Percentiles rank a stretch among this genome's conserved stretches.
Evolutionary conservation across 2,113 vertebrate genomes (phyloP).

Genomic region (Phoxinus phoxinus): DNA sequence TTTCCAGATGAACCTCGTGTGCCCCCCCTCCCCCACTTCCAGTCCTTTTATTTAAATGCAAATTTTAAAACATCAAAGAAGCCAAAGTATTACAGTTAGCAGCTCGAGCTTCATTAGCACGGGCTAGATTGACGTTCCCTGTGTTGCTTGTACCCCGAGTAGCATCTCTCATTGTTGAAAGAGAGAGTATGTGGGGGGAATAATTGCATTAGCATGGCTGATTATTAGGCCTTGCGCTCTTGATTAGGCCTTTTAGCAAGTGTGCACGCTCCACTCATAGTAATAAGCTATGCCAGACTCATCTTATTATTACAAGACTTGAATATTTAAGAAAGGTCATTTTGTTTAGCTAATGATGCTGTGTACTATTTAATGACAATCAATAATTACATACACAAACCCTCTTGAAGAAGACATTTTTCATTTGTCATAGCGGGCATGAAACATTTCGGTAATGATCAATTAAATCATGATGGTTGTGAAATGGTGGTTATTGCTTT

Average conservation of each 20-base stretch:
- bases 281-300: conserved; percentile 34
- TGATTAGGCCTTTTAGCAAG: conserved; percentile 65
- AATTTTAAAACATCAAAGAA: conserved; percentile 40
- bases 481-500: conserved; percentile 4
- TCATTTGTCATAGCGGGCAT: conserved; percentile 8
- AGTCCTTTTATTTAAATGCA: conserved; percentile 41
- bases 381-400: conserved; percentile 33
- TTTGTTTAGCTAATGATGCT: conserved; percentile 46
- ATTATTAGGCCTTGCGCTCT: conserved; percentile 65
- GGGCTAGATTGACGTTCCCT: conserved; percentile 18
- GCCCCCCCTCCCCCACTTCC: not conserved
- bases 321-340: conserved; percentile 49
- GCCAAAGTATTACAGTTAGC: conserved; percentile 39
- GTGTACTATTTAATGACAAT: conserved; percentile 45
- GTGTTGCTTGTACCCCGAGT: conserved; percentile 29
- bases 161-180: conserved; percentile 45
- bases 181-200: conserved; percentile 34
- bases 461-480: conserved; percentile 28
- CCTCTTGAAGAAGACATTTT: conserved; percentile 23
- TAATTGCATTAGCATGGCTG: conserved; percentile 61
- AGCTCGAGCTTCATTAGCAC: conserved; percentile 39
- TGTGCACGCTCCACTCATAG: conserved; percentile 61
- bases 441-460: conserved; percentile 1
- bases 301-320: conserved; percentile 50
- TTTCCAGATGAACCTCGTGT: conserved; percentile 38